Evolutionary conservation across 2,888 invertebrate species (phyloP).

Genomic region (Hecatera dysodea): DNA sequence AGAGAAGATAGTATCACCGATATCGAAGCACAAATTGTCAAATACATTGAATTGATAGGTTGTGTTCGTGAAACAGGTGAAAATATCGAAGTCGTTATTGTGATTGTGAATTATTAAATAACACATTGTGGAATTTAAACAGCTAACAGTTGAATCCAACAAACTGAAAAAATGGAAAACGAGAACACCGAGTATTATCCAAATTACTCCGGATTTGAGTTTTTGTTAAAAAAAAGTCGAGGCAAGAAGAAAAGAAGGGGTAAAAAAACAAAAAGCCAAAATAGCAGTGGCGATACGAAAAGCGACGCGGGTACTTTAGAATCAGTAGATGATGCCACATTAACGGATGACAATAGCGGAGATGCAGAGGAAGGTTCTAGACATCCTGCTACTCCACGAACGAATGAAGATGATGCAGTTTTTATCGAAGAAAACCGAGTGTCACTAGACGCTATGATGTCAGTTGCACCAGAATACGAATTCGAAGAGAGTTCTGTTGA

Average conservation of each 20-base stretch:
- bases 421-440: constrained; percentile 23
- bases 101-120: constrained; percentile 6
- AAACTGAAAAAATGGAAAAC: constrained; percentile 45
- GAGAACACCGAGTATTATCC: constrained; percentile 21
- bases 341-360: constrained; percentile 55
- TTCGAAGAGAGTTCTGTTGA: constrained; percentile 24
- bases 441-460: constrained; percentile 45
- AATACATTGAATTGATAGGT: constrained; percentile 40
- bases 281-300: constrained; percentile 37
- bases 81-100: constrained; percentile 15
- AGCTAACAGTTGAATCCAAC: neutral
- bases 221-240: constrained; percentile 44
- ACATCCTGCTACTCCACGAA: neutral
- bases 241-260: constrained; percentile 52
- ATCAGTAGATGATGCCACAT: constrained; percentile 29
- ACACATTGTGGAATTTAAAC: neutral
- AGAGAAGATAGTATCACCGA: constrained; percentile 42
- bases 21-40: constrained; percentile 47
- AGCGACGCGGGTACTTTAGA: constrained; percentile 51
- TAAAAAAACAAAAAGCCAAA: constrained; percentile 15
- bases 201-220: constrained; percentile 45
- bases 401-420: constrained; percentile 1
- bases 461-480: constrained; percentile 34
- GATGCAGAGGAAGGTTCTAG: constrained; percentile 37
- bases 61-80: constrained; percentile 37